A percentile compares a stretch with the other conserved stretches of the same genome.
phyloP scores from a whole-genome alignment of 2,797 vertebrate species.

The Sebastes baramenuke region DNA sequence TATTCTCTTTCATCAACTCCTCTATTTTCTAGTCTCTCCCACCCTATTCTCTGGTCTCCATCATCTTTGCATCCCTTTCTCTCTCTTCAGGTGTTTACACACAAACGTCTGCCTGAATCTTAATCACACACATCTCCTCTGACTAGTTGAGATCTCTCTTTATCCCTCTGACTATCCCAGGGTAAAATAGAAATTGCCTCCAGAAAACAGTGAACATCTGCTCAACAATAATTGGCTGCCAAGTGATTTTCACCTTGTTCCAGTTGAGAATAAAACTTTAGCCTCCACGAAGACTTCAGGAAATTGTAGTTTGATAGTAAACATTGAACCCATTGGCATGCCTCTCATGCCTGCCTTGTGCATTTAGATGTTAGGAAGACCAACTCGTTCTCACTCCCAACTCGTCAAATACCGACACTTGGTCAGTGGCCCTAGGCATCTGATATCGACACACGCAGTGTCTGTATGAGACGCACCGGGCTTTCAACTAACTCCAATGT shows the following conservation, averaged over 20 bases:
- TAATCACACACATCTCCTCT: constrained; percentile 17
- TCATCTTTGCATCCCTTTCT: not conserved
- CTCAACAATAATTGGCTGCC: constrained; percentile 29
- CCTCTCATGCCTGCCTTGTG: not conserved
- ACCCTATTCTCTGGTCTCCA: not conserved
- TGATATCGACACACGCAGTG: not conserved
- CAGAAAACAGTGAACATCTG: constrained; percentile 38
- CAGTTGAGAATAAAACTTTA: not conserved
- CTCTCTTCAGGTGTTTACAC: not conserved
- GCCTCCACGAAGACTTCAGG: not conserved
- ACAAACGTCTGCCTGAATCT: constrained; percentile 9
- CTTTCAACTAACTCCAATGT: no score
- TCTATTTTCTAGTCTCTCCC: not conserved
- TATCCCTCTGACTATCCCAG: not conserved
- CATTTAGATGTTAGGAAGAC: not conserved
- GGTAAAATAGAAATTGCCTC: constrained; percentile 19
- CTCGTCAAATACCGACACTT: not conserved
- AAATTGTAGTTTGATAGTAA: constrained; percentile 1
- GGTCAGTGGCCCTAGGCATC: not conserved
- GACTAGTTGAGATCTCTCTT: constrained; percentile 1
- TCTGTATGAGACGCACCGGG: no score
- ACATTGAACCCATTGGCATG: not conserved
- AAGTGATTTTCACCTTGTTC: constrained; percentile 14
- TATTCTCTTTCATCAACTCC: not conserved
- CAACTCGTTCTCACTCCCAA: not conserved